phyloP scores from a whole-genome alignment of 2,113 vertebrate species.

The Oreochromis spilurus region DNA sequence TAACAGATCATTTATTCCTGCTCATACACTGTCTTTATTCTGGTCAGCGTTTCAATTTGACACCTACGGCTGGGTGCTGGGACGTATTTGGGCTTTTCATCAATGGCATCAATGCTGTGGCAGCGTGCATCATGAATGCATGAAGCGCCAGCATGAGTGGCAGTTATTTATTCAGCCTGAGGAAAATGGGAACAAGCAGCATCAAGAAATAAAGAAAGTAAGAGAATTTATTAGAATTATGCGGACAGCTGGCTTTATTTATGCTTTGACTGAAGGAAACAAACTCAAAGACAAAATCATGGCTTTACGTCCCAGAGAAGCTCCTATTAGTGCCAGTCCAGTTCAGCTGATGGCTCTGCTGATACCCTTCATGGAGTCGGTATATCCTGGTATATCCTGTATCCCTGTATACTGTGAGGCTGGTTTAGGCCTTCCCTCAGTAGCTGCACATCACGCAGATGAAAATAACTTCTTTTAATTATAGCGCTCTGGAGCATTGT shows the following conservation, averaged over 20 bases:
- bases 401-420: not conserved
- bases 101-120: not conserved
- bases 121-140: not conserved
- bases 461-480: not conserved
- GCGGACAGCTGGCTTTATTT: not conserved
- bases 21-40: not conserved
- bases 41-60: not conserved
- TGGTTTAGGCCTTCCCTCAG: not conserved
- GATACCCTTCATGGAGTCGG: not conserved
- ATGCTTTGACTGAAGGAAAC: not conserved
- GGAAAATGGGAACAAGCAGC: not conserved
- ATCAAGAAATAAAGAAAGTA: not conserved
- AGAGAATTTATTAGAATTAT: not conserved
- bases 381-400: not conserved
- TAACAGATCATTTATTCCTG: not conserved
- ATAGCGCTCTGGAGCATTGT: not conserved
- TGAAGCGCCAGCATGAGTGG: not conserved
- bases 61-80: not conserved
- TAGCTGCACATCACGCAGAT: not conserved
- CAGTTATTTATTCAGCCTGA: not conserved
- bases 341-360: too few relatives aligned
- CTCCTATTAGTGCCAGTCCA: not conserved
- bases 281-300: not conserved
- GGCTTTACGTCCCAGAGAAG: not conserved
- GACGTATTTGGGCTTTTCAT: not conserved